Percentiles rank a stretch among this genome's conserved stretches.
Evolutionary conservation across 1,140 invertebrate genomes (phyloP).

Genomic region (Pseudomyrmex sp.): DNA sequence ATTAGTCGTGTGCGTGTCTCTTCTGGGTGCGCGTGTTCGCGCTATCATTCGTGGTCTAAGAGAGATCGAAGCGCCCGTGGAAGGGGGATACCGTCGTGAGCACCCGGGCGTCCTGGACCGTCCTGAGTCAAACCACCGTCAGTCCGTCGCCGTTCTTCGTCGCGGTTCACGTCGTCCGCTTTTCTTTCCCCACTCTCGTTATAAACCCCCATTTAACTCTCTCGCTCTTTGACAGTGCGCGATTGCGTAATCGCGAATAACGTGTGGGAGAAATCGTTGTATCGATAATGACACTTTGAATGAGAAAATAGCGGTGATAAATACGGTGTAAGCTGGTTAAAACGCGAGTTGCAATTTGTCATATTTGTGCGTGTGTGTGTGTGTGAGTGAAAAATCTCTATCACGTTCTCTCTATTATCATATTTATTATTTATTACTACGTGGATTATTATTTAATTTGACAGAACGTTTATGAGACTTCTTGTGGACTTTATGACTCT

Average conservation of each 20-base stretch:
- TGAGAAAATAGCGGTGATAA: not conserved
- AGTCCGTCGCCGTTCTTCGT: conserved; percentile 22
- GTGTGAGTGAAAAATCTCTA: too few species aligned
- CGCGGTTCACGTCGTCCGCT: not conserved
- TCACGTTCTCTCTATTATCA: not conserved
- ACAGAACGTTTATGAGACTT: not conserved
- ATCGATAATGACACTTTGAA: conserved; percentile 5
- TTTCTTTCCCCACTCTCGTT: not conserved
- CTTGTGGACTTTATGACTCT: not conserved
- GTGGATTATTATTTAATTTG: not conserved
- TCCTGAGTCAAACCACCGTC: conserved; percentile 4
- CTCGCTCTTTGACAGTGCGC: not conserved
- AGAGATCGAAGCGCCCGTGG: conserved; percentile 4
- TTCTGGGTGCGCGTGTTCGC: not conserved
- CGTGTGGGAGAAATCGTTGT: not conserved
- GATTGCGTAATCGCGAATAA: not conserved
- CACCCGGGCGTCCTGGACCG: conserved; percentile 10
- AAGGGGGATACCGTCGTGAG: not conserved
- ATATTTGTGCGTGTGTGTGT: too few species aligned
- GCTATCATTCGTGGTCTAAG: not conserved
- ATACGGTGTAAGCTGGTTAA: not conserved
- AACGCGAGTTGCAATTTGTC: not conserved
- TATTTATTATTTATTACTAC: conserved; percentile 2
- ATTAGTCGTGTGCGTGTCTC: too few species aligned
- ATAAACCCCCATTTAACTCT: not conserved